Conservation (phyloP, 1,140 invertebrate genomes). For the Subanguina moxae region DNA sequence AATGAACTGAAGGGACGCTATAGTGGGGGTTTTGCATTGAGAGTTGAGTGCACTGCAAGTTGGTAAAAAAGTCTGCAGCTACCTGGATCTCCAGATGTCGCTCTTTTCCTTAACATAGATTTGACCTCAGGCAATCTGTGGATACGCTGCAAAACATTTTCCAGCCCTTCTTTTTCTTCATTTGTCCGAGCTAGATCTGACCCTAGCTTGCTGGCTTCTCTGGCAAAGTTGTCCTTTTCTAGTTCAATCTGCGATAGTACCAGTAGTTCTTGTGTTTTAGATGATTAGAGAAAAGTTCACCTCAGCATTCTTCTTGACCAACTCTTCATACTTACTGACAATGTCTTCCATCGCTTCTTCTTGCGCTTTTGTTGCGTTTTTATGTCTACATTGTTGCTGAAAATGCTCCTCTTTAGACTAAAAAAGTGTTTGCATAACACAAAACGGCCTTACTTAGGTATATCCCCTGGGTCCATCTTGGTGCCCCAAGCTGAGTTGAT, state of each 20-base stretch:
- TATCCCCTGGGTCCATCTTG: too few relatives aligned
- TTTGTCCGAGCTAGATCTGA: not conserved
- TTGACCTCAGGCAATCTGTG: not conserved
- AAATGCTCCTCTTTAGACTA: too few relatives aligned
- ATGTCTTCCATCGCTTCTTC: conserved; percentile 1
- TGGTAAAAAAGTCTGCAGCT: too few relatives aligned
- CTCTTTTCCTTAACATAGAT: not conserved
- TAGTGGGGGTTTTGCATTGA: too few relatives aligned
- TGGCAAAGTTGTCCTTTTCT: not conserved
- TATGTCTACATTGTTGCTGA: too few relatives aligned
- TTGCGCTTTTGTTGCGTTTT: not conserved
- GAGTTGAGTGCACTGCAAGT: too few relatives aligned
- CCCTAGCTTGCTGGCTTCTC: not conserved
- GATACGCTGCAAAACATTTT: not conserved
- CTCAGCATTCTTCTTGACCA: not conserved
- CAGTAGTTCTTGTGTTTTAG: not conserved
- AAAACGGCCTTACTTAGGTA: too few relatives aligned
- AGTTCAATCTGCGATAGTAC: not conserved
- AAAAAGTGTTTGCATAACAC: too few relatives aligned
- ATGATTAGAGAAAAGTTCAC: not conserved
- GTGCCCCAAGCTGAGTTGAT: too few relatives aligned
- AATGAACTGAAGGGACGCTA: too few relatives aligned
- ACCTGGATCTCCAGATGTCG: too few relatives aligned
- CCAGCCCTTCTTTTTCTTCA: not conserved
- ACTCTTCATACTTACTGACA: not conserved